These are phyloP conservation scores for Uria aalge DNA, from an alignment of 2,113 vertebrate genomes.

Conservation along the genomic window DNA sequence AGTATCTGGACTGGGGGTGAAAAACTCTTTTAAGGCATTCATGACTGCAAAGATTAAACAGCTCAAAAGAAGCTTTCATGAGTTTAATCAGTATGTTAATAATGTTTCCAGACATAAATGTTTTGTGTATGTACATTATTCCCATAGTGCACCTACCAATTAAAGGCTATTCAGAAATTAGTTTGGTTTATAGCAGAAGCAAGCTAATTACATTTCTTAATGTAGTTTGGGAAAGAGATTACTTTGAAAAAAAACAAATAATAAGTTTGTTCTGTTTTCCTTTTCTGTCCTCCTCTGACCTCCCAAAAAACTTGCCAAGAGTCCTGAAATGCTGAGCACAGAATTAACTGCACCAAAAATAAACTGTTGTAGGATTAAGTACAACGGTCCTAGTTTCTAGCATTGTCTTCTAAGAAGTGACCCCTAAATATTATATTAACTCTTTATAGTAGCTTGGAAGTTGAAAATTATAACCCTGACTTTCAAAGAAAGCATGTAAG, in stretches of 20 bases:
- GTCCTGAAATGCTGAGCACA: background rate
- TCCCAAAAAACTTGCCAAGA: background rate
- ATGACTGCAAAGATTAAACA: background rate
- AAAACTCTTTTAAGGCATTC: background rate
- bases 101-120: background rate
- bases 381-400: background rate
- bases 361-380: background rate
- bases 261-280: slow-evolving; percentile 4
- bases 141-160: background rate
- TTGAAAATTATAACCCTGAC: background rate
- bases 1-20: background rate
- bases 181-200: slow-evolving; percentile 5
- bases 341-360: background rate
- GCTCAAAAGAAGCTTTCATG: background rate
- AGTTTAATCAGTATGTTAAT: background rate
- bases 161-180: background rate
- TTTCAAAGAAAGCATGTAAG: background rate
- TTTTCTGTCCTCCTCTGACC: slow-evolving; percentile 16
- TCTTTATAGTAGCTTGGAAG: background rate
- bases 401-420: background rate
- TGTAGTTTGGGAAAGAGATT: background rate
- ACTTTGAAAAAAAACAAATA: background rate
- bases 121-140: background rate
- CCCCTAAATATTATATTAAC: background rate
- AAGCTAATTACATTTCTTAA: slow-evolving; percentile 30